Conservation (phyloP, 1,140 invertebrate genomes). For the Zaprionus kolodkinae region DNA sequence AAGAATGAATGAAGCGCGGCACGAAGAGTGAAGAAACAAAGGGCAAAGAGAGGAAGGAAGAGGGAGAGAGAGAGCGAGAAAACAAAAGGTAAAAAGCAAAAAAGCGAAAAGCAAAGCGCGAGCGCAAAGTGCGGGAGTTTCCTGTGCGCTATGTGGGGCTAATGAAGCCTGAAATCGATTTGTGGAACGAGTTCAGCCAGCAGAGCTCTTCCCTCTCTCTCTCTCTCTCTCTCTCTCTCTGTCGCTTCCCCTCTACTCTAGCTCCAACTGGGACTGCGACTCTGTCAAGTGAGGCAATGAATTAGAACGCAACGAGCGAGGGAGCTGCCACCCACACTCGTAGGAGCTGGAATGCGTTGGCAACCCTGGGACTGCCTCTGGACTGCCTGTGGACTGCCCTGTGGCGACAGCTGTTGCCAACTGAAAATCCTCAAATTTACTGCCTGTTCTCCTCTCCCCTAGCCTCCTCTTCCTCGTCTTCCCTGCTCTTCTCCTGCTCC, state of each 20-base stretch:
- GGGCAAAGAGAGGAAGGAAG: neutral
- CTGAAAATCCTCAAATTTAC: slow-evolving; percentile 76
- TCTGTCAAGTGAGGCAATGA: slow-evolving; percentile 49
- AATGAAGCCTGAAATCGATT: slow-evolving; percentile 82
- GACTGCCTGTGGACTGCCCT: neutral
- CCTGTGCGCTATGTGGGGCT: slow-evolving; percentile 65
- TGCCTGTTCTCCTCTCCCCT: slow-evolving; percentile 19
- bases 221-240: neutral
- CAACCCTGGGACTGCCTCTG: no score
- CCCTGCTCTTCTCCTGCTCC: no score
- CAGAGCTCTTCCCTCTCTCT: neutral
- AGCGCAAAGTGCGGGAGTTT: slow-evolving; percentile 65
- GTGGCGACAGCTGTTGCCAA: slow-evolving; percentile 69
- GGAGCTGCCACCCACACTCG: slow-evolving; percentile 47
- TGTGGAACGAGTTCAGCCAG: slow-evolving; percentile 38
- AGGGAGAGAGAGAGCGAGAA: slow-evolving; percentile 41
- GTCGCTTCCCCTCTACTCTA: neutral
- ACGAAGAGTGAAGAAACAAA: neutral
- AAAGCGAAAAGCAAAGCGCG: slow-evolving; percentile 32
- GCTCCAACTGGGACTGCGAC: slow-evolving; percentile 5
- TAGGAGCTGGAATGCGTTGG: neutral
- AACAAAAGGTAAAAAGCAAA: slow-evolving; percentile 38
- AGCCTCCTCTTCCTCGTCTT: no score
- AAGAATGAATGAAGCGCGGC: slow-evolving; percentile 13
- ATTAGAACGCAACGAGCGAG: slow-evolving; percentile 44